Evolutionary conservation across 1,140 invertebrate genomes (phyloP).

Genomic region (Drosophila sturtevanti): DNA sequence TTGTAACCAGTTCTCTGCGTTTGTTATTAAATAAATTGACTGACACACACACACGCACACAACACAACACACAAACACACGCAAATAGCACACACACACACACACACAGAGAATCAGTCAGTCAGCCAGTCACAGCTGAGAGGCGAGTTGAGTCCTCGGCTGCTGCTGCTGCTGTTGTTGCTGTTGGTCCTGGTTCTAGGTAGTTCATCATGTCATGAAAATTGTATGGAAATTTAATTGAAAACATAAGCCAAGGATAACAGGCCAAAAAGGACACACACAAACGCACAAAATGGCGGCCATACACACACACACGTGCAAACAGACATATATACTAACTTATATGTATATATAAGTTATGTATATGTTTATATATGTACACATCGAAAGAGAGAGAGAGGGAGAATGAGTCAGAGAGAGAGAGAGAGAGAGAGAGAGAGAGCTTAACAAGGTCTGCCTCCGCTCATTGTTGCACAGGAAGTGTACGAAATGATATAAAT

Average conservation of each 20-base stretch:
- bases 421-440: background rate
- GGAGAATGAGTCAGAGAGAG: too few species aligned
- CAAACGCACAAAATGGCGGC: slow-evolving; percentile 37
- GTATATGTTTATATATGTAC: background rate
- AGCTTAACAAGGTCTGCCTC: slow-evolving; percentile 63
- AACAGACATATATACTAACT: background rate
- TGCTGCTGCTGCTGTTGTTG: background rate
- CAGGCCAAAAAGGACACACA: slow-evolving; percentile 73
- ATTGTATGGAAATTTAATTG: slow-evolving; percentile 82
- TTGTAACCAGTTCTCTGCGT: slow-evolving; percentile 52
- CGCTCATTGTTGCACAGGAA: slow-evolving; percentile 70
- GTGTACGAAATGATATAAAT: slow-evolving; percentile 80
- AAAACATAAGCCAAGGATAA: slow-evolving; percentile 82
- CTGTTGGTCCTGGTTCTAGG: slow-evolving; percentile 51
- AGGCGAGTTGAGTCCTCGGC: slow-evolving; percentile 40
- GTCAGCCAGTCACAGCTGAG: slow-evolving; percentile 43
- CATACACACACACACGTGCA: slow-evolving; percentile 49
- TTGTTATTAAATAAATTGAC: slow-evolving; percentile 81
- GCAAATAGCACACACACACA: slow-evolving; percentile 32
- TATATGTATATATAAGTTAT: background rate
- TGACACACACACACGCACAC: slow-evolving; percentile 56
- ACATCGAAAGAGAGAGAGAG: too few species aligned
- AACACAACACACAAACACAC: background rate
- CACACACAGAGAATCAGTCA: slow-evolving; percentile 19
- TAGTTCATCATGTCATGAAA: slow-evolving; percentile 82